phyloP scores from a whole-genome alignment of 2,113 vertebrate genomes.

The Colaptes auratus region DNA sequence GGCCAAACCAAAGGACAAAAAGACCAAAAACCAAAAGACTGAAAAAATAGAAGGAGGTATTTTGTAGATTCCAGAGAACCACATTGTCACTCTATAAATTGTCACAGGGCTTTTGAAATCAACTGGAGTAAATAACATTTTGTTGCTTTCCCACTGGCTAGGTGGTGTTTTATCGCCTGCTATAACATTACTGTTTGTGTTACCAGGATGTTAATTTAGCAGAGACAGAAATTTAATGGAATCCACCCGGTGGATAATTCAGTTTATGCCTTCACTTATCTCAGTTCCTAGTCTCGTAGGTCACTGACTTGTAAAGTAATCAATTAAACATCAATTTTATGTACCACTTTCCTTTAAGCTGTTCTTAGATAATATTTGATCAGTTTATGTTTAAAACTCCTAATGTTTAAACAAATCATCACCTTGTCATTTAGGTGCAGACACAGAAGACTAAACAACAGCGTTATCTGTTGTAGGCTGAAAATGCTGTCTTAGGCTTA shows the following conservation, averaged over 20 bases:
- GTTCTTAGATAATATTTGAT: slow-evolving; percentile 52
- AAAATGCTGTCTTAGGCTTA: slow-evolving; percentile 33
- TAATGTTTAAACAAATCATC: slow-evolving; percentile 42
- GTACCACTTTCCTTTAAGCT: slow-evolving; percentile 29
- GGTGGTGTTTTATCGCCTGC: background rate
- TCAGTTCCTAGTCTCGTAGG: background rate
- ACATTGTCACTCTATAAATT: background rate
- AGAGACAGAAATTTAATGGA: background rate
- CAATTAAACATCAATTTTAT: slow-evolving; percentile 54
- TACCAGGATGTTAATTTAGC: background rate
- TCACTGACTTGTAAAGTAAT: slow-evolving; percentile 32
- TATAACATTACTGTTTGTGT: background rate
- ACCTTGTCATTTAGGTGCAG: background rate
- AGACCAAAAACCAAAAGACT: too few relatives aligned
- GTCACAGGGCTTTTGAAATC: background rate
- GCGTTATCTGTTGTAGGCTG: background rate
- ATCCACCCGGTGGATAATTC: background rate
- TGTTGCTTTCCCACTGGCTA: background rate
- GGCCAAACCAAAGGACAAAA: background rate
- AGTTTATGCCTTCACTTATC: background rate
- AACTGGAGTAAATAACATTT: background rate
- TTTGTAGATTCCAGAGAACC: background rate
- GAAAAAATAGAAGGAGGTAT: background rate
- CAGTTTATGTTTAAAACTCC: background rate
- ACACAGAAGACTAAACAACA: background rate